Conservation (phyloP, 2,113 vertebrate species). For the Rhabdornis inornatus region DNA sequence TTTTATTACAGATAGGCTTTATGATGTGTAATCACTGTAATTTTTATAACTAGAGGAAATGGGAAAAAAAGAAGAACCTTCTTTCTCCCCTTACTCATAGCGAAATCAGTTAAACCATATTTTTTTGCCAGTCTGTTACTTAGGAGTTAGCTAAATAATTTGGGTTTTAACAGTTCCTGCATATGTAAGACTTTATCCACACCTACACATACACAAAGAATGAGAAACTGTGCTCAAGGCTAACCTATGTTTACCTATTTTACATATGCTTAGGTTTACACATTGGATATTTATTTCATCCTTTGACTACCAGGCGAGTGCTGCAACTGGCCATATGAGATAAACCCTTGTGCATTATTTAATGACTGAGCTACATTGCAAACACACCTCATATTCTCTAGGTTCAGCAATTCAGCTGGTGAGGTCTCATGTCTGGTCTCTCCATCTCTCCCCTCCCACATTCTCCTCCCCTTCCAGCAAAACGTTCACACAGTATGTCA, state of each 20-base stretch:
- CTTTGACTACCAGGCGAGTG: conserved; percentile 9
- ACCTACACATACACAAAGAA: neutral
- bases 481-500: neutral
- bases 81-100: conserved; percentile 3
- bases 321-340: conserved; percentile 41
- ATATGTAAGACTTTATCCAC: neutral
- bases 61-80: conserved; percentile 71
- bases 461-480: neutral
- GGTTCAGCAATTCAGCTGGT: conserved; percentile 9
- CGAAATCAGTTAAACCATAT: conserved; percentile 68
- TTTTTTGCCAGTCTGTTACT: conserved; percentile 39
- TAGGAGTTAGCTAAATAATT: conserved; percentile 50
- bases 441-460: neutral
- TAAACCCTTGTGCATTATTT: conserved; percentile 58
- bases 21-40: conserved; percentile 88
- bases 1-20: conserved; percentile 89
- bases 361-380: conserved; percentile 42
- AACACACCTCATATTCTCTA: conserved; percentile 41
- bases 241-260: neutral
- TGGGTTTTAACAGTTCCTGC: neutral
- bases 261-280: neutral
- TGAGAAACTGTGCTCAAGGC: neutral
- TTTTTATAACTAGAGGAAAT: conserved; percentile 85
- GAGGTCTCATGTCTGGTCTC: neutral
- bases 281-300: conserved; percentile 21